Evolutionary conservation across 2,888 invertebrate genomes (phyloP).

Genomic region (Poecilus cupreus): DNA sequence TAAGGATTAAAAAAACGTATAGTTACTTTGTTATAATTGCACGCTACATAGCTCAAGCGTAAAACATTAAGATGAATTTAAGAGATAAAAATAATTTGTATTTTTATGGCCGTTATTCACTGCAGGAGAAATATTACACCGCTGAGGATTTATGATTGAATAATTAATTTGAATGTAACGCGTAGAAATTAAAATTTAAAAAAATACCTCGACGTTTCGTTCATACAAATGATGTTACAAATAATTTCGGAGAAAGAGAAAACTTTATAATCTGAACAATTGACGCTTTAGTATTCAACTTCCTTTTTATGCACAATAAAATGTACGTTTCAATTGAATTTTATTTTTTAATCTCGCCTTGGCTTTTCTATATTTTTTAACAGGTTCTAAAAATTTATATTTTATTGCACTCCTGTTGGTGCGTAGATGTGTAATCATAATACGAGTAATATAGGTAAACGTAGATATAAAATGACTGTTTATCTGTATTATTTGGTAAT

Average conservation of each 20-base stretch:
- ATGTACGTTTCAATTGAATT: too few relatives aligned
- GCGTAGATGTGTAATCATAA: too few relatives aligned
- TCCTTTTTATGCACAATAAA: too few relatives aligned
- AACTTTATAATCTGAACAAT: too few relatives aligned
- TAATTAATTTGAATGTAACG: conserved; percentile 8
- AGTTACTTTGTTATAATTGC: conserved; percentile 3
- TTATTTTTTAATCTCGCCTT: too few relatives aligned
- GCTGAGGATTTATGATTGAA: not conserved
- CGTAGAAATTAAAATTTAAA: not conserved
- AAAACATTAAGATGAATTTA: not conserved
- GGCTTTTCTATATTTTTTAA: too few relatives aligned
- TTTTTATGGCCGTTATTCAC: conserved; percentile 1
- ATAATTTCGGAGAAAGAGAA: not conserved
- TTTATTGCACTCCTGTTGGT: too few relatives aligned
- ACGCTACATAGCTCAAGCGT: conserved; percentile 8
- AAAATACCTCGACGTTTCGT: not conserved
- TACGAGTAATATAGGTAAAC: too few relatives aligned
- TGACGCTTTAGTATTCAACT: too few relatives aligned
- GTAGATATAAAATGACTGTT: too few relatives aligned
- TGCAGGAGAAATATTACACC: not conserved
- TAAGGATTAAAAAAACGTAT: not conserved
- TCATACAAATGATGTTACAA: not conserved
- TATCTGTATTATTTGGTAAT: too few relatives aligned
- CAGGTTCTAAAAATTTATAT: too few relatives aligned
- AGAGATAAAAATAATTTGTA: conserved; percentile 11